Evolutionary conservation across 2,888 invertebrate genomes (phyloP), one percentile per base, ranked within the genome.

Genomic region (Bembecia ichneumoniformis): DNA sequence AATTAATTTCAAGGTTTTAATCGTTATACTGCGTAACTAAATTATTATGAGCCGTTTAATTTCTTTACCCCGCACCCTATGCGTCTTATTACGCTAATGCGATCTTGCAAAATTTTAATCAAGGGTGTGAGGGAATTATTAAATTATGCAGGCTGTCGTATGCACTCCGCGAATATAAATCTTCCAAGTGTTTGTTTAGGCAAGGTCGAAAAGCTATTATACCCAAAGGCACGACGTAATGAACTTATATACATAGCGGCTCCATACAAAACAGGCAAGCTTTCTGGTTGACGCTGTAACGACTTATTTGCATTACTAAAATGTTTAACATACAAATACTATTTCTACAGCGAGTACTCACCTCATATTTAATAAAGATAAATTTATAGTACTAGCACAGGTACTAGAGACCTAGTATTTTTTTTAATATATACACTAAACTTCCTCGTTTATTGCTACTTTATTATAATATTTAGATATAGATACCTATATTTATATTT

Each of bases 81-180:
- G 76, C 78, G 62, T 77, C 78, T 81, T 73, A 73, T 68, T 68
- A 28, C 28, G 64, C 68, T 81, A 82, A 82, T 81, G 82, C 77
- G 76, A 81, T 79, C 82, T 77, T 79, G 77, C 81, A 72, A 82
- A 82, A 82, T 84, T 87, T 83, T 87, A 87, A 86, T 86, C 81
- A 84, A 81, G 84, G 83, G 84, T 74, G 80, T 83, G 76, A 78
- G 73, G 63, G 66, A 69, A 76, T 82, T 81, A 84, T 83, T 83
- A 82, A 83, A 84, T 84, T 87, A 84, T 84, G 83, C 84, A 84
- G 71, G 68, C 82, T 83, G 84, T 84, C 87, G 77, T 77, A 81
- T 86, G 84, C 86, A 87, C 77, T 82, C 79, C 57, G 63, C 58
- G 66, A 68, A 71, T 75, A 79, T 84, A 82, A 86, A 87, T 86